Evolutionary conservation across 2,113 vertebrate genomes (phyloP).

Genomic region (Nothobranchius furzeri): DNA sequence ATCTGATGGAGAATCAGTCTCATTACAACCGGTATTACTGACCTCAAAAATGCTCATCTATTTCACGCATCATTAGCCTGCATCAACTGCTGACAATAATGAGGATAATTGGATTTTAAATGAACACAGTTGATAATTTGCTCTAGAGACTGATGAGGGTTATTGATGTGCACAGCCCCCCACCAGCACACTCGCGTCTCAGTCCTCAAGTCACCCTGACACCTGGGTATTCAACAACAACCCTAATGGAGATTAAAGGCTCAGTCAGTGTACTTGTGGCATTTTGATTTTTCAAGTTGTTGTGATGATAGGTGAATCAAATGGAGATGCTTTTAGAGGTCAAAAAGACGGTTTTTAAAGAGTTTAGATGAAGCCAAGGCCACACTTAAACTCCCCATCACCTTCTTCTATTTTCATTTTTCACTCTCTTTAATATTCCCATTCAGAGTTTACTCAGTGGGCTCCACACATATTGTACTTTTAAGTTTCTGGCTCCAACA

Average conservation of each 20-base stretch:
- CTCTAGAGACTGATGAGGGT: conserved; percentile 59
- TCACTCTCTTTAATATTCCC: background rate
- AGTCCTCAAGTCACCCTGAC: conserved; percentile 21
- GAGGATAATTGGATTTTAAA: conserved; percentile 74
- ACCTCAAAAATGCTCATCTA: conserved; percentile 32
- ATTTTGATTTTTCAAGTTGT: background rate
- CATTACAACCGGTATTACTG: conserved; percentile 13
- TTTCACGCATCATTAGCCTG: conserved; percentile 69
- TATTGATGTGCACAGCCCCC: conserved; percentile 46
- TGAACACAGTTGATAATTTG: conserved; percentile 65
- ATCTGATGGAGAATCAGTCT: conserved; percentile 26
- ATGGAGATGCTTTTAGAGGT: too few species aligned
- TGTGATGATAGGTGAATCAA: too few species aligned
- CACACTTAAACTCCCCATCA: too few species aligned
- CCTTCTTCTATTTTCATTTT: background rate
- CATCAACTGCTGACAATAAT: conserved; percentile 63
- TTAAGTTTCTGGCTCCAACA: background rate
- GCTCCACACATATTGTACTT: conserved; percentile 1
- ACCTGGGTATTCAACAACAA: background rate
- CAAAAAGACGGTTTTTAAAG: too few species aligned
- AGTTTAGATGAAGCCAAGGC: too few species aligned
- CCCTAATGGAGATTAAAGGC: background rate
- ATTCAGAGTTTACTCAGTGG: background rate
- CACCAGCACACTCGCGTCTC: conserved; percentile 10
- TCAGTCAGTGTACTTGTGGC: background rate